These are phyloP conservation scores for Macquaria australasica DNA, from an alignment of 2,113 vertebrate genomes.

Conservation along the genomic window DNA sequence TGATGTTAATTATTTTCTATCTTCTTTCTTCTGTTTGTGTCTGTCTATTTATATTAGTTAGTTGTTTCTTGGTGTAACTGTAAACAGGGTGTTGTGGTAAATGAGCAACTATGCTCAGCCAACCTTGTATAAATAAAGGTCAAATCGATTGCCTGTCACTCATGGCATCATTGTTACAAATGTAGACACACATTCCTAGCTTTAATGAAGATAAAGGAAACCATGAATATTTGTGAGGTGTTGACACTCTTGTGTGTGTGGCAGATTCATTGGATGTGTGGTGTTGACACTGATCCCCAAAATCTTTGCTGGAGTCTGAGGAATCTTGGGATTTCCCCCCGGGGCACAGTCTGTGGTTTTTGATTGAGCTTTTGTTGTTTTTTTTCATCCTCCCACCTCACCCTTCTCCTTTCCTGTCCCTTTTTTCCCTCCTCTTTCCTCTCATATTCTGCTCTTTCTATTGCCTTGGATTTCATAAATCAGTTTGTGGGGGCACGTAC, in stretches of 20 bases:
- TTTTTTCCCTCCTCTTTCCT: background rate
- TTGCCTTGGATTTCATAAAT: constrained; percentile 30
- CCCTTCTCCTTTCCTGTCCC: constrained; percentile 15
- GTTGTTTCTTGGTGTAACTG: background rate
- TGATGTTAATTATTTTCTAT: background rate
- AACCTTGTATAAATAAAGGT: constrained; percentile 14
- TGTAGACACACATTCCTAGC: constrained; percentile 10
- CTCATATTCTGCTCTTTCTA: constrained; percentile 2
- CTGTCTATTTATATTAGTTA: background rate
- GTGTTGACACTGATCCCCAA: constrained; percentile 51
- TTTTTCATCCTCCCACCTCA: constrained; percentile 13
- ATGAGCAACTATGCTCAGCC: background rate
- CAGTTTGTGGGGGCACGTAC: background rate
- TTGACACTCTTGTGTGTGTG: constrained; percentile 15
- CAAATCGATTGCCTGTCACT: constrained; percentile 22
- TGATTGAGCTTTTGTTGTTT: constrained; percentile 55
- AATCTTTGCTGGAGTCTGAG: constrained; percentile 59
- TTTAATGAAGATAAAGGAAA: constrained; percentile 33
- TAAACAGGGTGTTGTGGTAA: background rate
- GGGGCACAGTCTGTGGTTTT: constrained; percentile 56
- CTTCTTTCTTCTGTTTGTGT: background rate
- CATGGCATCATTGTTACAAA: constrained; percentile 13
- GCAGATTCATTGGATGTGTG: constrained; percentile 28
- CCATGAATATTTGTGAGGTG: constrained; percentile 28
- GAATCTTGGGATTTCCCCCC: constrained; percentile 66